Evolutionary conservation across 2,888 invertebrate species (phyloP), one percentile per base, ranked within the genome.

Genomic region (Pyrocoelia pectoralis): DNA sequence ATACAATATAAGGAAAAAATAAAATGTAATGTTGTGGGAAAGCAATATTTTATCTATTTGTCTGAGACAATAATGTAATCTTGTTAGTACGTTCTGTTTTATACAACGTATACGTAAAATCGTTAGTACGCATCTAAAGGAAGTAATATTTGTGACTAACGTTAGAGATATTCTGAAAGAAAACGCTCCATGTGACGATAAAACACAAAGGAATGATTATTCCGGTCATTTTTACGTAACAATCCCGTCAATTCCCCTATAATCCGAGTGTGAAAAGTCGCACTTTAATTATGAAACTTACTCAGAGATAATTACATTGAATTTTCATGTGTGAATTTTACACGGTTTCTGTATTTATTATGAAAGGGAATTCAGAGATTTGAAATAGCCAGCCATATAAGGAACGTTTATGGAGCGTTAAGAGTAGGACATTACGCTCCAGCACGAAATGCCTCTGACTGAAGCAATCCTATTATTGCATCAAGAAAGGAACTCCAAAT

Each of bases 281-380:
- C n/a, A 33, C 17, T 46, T 9, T 46, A 46, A 46, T 46, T 46
- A 17, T 48, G n/a, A 46, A 29, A 57, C 52, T 48, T 62, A 70
- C 70, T 72, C 59, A n/a, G 69, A 58, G 56, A 65, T 74, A 74
- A 73, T 74, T 74, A 67, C 71, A 74, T 74, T 73, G 73, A 74
- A 73, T 74, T 74, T 74, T 74, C 74, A 74, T 73, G 72, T 58
- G 67, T 60, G 63, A 59, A 48, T 43, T 67, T 33, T 33, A 65
- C 66, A 69, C 72, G 70, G 68, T 69, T 68, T 67, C 69, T 65
- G 68, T 74, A 72, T 74, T 73, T 74, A 46, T 46, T 46, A 70
- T 71, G 70, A 71, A 72, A 71, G 71, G 68, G 66, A 64, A 67
- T 65, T 65, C 68, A 62, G 65, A 68, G 69, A 70, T 72, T 70